Evolutionary conservation across 1,140 invertebrate genomes (phyloP).

Genomic region (Bombus confusus): DNA sequence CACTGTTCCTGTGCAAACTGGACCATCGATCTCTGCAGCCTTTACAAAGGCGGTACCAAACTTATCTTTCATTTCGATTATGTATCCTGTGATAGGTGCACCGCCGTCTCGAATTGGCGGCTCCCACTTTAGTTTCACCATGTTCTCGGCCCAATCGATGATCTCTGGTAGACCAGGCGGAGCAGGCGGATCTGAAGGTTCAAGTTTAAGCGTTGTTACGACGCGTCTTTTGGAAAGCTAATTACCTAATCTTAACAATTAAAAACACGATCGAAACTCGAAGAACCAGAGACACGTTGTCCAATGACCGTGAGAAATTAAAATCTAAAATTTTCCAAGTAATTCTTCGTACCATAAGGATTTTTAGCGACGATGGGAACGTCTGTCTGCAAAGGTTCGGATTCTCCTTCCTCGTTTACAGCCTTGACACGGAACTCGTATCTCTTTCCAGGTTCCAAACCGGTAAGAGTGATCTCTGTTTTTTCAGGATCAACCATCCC

Average conservation of each 20-base stretch:
- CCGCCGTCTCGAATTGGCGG: constrained; percentile 97
- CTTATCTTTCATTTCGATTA: constrained; percentile 94
- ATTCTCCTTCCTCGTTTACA: constrained; percentile 97
- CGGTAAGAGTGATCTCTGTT: constrained; percentile 92
- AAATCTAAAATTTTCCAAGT: neutral
- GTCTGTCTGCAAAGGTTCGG: constrained; percentile 95
- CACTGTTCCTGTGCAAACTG: constrained; percentile 91
- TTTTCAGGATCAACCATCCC: constrained; percentile 94
- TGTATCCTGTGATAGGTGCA: constrained; percentile 96
- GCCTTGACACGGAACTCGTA: constrained; percentile 98
- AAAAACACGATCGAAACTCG: too few species aligned
- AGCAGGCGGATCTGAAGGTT: constrained; percentile 87
- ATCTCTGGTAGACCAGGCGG: constrained; percentile 96
- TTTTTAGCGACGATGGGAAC: constrained; percentile 95
- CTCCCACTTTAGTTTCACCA: constrained; percentile 98
- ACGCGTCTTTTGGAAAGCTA: neutral
- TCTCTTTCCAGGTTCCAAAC: constrained; percentile 95
- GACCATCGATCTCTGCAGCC: constrained; percentile 90
- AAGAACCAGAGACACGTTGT: too few species aligned
- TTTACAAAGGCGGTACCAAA: constrained; percentile 86
- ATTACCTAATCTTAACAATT: neutral
- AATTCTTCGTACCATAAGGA: constrained; percentile 89
- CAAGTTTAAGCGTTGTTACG: neutral
- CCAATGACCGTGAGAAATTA: too few species aligned
- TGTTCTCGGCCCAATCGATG: constrained; percentile 95